Base-by-base conservation (phyloP, 2,113 vertebrate species). In the Prionailurus bengalensis region DNA sequence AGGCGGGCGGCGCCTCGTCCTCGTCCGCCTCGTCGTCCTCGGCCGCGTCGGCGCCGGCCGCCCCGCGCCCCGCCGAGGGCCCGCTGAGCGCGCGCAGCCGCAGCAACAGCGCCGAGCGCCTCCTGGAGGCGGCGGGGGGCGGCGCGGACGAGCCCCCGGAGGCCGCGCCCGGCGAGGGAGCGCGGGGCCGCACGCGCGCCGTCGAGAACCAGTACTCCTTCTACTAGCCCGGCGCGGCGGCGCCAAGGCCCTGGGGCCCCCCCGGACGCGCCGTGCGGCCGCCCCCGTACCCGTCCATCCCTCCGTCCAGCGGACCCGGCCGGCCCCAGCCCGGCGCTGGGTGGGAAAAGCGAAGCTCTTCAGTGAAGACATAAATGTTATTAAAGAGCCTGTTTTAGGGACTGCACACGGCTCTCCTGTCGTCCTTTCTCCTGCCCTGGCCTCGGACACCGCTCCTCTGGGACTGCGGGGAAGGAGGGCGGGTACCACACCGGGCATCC, bases 191-290 rank as follows among this genome's bases (percentile, higher is more conserved):
- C 96, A 98, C 99, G 94, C 98, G 99, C 65, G 99, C 99, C 0
- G 99, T 99, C 39, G 99, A 99, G 98, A 99, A 99, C 98, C 99
- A 99, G 45, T 99, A 99, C 97, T 99, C 99, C 95, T 99, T 99
- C 99, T 99, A 99, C 98, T 99, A 99, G 63, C 9, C 79, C 48
- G 5, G 80, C 36, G 23, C 29, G 21, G 4, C 0, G 12, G 21
- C 31, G n/a, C 84, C 78, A 17, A 39, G 76, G 61, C n/a, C 85
- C 79, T 16, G 71, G 65, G 29, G 73, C 81, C 71, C 2, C 48
- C 48, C 39, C 8, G 13, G 81, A 45, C 45, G 55, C 5, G 45
- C 76, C 13, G 8, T 6, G 61, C 33, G 17, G 7, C 42, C 9
- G 25, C 48, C 39, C 23, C 12, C 8, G 16, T 51, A 33, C 23